Evolutionary conservation across 2,113 vertebrate species (phyloP).

Genomic region (Onychostruthus taczanowskii): DNA sequence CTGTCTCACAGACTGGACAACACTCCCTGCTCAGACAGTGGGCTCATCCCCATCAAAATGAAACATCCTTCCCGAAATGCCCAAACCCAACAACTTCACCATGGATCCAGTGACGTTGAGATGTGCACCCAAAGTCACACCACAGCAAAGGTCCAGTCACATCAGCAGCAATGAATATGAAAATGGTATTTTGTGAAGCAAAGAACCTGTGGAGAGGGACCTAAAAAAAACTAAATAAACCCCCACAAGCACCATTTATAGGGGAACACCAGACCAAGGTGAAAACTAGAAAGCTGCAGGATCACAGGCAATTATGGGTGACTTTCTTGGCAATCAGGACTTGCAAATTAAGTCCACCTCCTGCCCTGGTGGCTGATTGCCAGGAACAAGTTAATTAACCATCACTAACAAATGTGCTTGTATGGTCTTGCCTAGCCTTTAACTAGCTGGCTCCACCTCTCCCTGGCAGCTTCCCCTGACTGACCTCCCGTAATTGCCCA

Average conservation of each 20-base stretch:
- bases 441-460: neutral
- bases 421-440: neutral
- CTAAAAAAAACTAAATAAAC: neutral
- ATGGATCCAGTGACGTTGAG: fast-evolving
- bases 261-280: neutral
- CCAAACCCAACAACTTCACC: neutral
- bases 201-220: neutral
- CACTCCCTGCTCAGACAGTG: neutral
- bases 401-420: neutral
- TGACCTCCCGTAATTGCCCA: neutral
- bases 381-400: constrained; percentile 56
- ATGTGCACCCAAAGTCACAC: neutral
- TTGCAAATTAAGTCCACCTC: constrained; percentile 23
- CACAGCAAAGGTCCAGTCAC: neutral
- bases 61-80: neutral
- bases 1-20: neutral
- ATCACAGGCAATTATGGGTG: neutral
- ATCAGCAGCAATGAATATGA: neutral
- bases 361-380: constrained; percentile 18
- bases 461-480: neutral
- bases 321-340: constrained; percentile 11
- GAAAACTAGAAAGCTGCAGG: neutral
- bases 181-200: neutral
- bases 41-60: neutral
- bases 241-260: neutral